Evolutionary conservation across 1,140 invertebrate genomes (phyloP), one percentile per base, ranked within the genome.

Genomic region (Aphaenogaster rudis): DNA sequence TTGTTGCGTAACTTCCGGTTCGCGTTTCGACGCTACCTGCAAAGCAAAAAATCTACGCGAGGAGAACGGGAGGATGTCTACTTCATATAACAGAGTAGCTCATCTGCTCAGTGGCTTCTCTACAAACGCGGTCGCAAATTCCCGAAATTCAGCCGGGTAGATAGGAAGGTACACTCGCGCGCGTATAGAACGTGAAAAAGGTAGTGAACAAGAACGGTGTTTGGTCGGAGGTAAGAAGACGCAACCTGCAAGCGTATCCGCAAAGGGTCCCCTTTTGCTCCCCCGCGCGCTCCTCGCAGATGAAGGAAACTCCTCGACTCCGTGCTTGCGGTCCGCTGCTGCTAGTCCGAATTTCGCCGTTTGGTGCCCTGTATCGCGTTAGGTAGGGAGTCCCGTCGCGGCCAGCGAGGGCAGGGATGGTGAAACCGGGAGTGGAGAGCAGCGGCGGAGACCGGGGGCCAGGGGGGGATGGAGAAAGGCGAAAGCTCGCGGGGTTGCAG

Each of bases 321-420:
- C 28, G 50, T 81, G 84, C 84, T 80, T 90, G 84, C 77, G 88
- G 87, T 90, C 50, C 77, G 69, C 42, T 78, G 39, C 77, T 64
- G 33, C 71, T 66, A n/a, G 69, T 72, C 84, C 33, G 63, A 89
- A 87, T 82, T 89, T 90, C 77, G 52, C 48, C 86, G 78, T 69
- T 71, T 57, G 69, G 72, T 50, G 59, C 52, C 48, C 61, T 87
- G 66, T 64, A 82, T 88, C 79, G 66, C 9, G 77, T 89, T 76
- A 88, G 87, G 59, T 36, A 50, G 66, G 77, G 77, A 80, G 88
- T 71, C 86, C 63, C 67, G 78, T 82, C 76, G 42, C 11, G 88
- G 81, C 59, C 64, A 86, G 52, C 69, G 17, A 28, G 50, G 54
- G 33, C 33, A 80, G 84, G 33, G 48, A 42, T 42, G 88, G 66